These are phyloP conservation scores for Drosophila affinis DNA, from an alignment of 2,888 invertebrate genomes.

Conservation along the genomic window DNA sequence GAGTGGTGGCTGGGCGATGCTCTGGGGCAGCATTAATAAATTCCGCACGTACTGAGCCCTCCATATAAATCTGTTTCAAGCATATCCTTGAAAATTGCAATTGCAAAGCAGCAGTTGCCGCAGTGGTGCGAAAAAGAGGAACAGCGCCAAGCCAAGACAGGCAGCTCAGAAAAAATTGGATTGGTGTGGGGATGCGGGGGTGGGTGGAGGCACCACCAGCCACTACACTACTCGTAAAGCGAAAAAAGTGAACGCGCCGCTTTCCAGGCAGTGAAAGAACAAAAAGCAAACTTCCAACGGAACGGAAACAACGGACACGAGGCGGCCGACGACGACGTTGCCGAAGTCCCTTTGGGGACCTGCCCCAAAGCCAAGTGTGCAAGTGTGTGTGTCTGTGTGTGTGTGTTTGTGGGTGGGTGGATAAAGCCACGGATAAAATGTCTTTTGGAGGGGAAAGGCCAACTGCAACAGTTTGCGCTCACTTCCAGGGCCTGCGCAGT, in stretches of 20 bases:
- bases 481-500: constrained; percentile 71
- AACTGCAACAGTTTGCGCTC: constrained; percentile 69
- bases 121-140: constrained; percentile 46
- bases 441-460: constrained; percentile 66
- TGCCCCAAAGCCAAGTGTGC: constrained; percentile 55
- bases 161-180: constrained; percentile 17
- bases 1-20: constrained; percentile 1
- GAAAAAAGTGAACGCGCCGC: constrained; percentile 14
- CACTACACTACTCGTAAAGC: too few species aligned
- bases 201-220: too few species aligned
- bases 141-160: constrained; percentile 41
- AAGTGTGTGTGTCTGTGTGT: too few species aligned
- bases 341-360: constrained; percentile 55
- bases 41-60: constrained; percentile 72
- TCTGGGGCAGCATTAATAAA: constrained; percentile 68
- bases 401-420: constrained; percentile 27
- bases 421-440: constrained; percentile 70
- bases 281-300: constrained; percentile 58
- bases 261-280: constrained; percentile 63
- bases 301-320: constrained; percentile 27
- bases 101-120: constrained; percentile 57
- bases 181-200: background rate
- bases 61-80: constrained; percentile 74
- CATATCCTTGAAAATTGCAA: constrained; percentile 81
- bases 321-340: constrained; percentile 12